Evolutionary conservation across 2,888 invertebrate genomes (phyloP), one percentile per base, ranked within the genome.

Genomic region (Eurytoma californica): DNA sequence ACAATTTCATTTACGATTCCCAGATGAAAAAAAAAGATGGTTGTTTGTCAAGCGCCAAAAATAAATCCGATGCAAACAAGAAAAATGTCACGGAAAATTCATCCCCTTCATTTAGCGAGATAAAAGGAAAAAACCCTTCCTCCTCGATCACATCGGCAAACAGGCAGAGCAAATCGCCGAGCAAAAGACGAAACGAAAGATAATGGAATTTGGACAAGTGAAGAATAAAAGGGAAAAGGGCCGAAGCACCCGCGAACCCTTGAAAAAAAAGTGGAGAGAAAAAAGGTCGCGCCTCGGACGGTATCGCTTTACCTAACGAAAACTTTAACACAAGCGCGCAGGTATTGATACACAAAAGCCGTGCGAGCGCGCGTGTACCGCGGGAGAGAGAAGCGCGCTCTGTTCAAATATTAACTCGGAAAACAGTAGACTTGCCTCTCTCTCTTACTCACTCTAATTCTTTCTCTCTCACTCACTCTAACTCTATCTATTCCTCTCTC

Each of bases 381-480:
- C n/a, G n/a, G 30, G 67, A 18, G 51, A 49, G 39, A 39, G 39
- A 39, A 39, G 53, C 85, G 83, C 82, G 82, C 85, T 80, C 85
- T 87, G 87, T 88, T 88, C 89, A 90, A 90, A 90, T 90, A 90
- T 90, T 90, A 90, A 88, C 90, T 86, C 72, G 84, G 87, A 87
- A 88, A 88, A 89, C 87, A 89, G 85, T 83, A 84, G 84, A 85
- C 85, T 85, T 85, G 39, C 51, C 30, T 20, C 3, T 61, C 85
- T 86, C 24, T 51, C 51, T 47, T 55, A 65, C 68, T 24, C 24
- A 24, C 24, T 24, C 24, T 24, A 24, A 24, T 24, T 77, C 68
- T 20, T 1, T 61, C 60, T 61, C 73, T 7, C 39, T 39, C 24
- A 24, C 24, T 24, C 24, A 24, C 24, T 24, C 24, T 2, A 24